phyloP scores from a whole-genome alignment of 2,113 vertebrate species.

The Oncorhynchus gorbuscha region DNA sequence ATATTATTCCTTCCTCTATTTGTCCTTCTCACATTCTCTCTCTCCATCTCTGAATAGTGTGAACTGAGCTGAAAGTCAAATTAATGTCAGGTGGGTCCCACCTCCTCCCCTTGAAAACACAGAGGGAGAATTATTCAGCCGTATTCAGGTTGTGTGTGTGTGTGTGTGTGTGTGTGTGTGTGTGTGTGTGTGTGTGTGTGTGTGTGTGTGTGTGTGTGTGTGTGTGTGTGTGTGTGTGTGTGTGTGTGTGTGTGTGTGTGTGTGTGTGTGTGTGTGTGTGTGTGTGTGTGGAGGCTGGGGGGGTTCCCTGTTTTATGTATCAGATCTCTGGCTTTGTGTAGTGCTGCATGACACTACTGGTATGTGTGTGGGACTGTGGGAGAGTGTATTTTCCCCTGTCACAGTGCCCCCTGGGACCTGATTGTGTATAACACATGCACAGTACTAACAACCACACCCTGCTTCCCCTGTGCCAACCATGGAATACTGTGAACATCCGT shows the following conservation, averaged over 20 bases:
- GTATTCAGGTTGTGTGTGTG: constrained; percentile 10
- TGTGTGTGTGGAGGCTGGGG: too few relatives aligned
- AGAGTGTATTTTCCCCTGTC: background rate
- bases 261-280: too few relatives aligned
- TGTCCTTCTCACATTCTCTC: constrained; percentile 10
- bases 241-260: too few relatives aligned
- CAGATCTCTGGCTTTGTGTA: constrained; percentile 25
- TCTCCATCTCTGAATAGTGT: constrained; percentile 16
- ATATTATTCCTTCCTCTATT: background rate
- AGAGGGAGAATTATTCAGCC: constrained; percentile 36
- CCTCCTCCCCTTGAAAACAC: constrained; percentile 17
- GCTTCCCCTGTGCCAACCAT: constrained; percentile 1
- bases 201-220: too few relatives aligned
- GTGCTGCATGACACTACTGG: constrained; percentile 30
- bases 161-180: background rate
- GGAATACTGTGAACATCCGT: background rate
- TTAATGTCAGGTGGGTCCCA: constrained; percentile 56
- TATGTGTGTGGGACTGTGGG: constrained; percentile 6
- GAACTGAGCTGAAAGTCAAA: constrained; percentile 49
- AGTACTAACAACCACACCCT: background rate
- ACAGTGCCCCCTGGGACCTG: background rate
- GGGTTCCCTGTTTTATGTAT: constrained; percentile 15
- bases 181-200: background rate
- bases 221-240: too few relatives aligned
- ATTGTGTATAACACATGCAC: background rate